Base-by-base conservation (phyloP, 2,888 invertebrate genomes). In the Leptura quadrifasciata region DNA sequence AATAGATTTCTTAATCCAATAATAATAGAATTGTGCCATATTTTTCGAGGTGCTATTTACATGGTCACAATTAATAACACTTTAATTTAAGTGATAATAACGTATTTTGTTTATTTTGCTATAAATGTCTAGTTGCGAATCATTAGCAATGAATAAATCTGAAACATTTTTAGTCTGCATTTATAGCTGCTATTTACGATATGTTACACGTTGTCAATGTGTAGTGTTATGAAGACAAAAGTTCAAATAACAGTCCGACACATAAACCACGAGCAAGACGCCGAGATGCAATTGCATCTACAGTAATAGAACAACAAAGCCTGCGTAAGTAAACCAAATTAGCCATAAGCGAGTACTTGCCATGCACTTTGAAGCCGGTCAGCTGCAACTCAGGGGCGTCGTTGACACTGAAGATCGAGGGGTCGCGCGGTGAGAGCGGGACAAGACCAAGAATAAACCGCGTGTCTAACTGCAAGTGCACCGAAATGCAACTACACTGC, bases 321-420 rank as follows among this genome's bases (percentile, higher is more conserved):
- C 17, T 54, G 52, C 47, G 21, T 52, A 52, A 65, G 18, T 52
- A 69, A 69, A 69, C 47, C 69, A 58, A 68, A 68, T 68, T 31
- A 68, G 55, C 27, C 24, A 20, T 52, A 69, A 54, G 18, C 21
- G 21, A 68, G 63, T 79, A 83, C 82, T 83, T 84, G 78, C 84
- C 83, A 78, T 81, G 80, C 81, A 82, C 80, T 78, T 76, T 64
- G 75, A 80, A 61, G 65, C 64, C 64, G 55, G 64, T 65, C 65
- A 21, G 55, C 47, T 60, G 74, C 73, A 73, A 31, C 63, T 9
- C 31, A 64, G 70, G 35, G 65, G 75, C 77, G 68, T 76, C 63
- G 78, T 58, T 74, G 74, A 64, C 68, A 70, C 67, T 61, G 47
- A 75, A 70, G 70, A 78, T 69, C 76, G 69, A 75, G 77, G 75